These are phyloP conservation scores for Passerculus sandwichensis DNA, from an alignment of 2,797 vertebrate species.

Conservation along the genomic window DNA sequence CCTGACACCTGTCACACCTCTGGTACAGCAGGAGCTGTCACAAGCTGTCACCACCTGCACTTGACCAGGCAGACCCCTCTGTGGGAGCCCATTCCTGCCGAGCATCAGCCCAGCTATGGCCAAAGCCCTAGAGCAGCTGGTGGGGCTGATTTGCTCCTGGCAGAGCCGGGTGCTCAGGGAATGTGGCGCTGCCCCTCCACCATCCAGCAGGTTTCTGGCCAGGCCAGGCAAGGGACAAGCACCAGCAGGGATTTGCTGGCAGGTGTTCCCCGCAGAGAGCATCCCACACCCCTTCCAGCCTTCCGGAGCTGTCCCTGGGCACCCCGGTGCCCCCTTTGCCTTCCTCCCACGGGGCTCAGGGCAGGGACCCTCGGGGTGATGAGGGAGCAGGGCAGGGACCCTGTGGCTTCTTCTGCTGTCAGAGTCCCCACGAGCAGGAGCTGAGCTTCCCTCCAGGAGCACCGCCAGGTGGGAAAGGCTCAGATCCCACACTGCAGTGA, in stretches of 20 bases:
- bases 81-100: not conserved
- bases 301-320: not conserved
- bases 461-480: not conserved
- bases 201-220: not conserved
- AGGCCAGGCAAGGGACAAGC: not conserved
- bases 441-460: not conserved
- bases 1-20: not conserved
- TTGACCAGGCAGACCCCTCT: not conserved
- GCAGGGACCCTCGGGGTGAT: fast-evolving
- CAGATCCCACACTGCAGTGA: fast-evolving
- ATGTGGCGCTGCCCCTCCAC: not conserved
- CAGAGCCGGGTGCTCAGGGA: not conserved
- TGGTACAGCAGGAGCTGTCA: not conserved
- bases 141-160: not conserved
- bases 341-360: fast-evolving
- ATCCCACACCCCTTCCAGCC: not conserved
- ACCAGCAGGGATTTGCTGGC: not conserved
- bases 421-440: not conserved
- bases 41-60: not conserved
- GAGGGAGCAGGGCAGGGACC: not conserved
- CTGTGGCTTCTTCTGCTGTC: not conserved
- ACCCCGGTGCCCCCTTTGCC: fast-evolving
- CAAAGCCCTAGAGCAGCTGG: fast-evolving
- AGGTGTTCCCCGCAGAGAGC: fast-evolving
- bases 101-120: not conserved